phyloP scores from a whole-genome alignment of 2,113 vertebrate genomes.

The Martes martes region DNA sequence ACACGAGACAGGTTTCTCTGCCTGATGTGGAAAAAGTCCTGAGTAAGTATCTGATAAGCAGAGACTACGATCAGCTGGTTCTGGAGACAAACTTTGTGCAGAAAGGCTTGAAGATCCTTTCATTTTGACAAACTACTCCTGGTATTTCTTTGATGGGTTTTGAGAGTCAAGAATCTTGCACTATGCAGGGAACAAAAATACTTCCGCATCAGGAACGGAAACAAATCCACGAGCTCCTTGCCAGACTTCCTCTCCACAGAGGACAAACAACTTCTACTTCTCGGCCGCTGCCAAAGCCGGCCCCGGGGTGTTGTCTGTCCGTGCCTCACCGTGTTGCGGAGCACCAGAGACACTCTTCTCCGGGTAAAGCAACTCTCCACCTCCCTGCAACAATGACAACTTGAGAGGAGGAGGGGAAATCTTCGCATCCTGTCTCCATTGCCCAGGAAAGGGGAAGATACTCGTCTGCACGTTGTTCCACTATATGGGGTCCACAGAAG shows the following conservation, averaged over 20 bases:
- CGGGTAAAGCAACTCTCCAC: too few relatives aligned
- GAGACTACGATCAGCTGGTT: background rate
- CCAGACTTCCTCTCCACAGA: background rate
- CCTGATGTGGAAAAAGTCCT: background rate
- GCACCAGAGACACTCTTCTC: background rate
- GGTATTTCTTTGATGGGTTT: background rate
- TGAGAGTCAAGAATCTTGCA: background rate
- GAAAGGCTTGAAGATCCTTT: background rate
- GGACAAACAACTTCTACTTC: background rate
- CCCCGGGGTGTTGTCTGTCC: too few relatives aligned
- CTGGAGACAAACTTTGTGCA: background rate
- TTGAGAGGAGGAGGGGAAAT: background rate
- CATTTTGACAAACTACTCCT: background rate
- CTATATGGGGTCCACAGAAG: background rate
- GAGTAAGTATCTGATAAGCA: background rate
- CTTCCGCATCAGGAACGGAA: background rate
- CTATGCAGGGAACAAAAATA: background rate
- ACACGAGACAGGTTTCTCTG: background rate
- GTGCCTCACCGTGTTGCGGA: background rate
- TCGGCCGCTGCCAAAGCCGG: background rate
- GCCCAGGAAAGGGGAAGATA: background rate
- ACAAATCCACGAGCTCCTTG: background rate
- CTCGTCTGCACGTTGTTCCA: background rate
- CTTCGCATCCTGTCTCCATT: too few relatives aligned
- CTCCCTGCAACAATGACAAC: background rate